phyloP scores from a whole-genome alignment of 2,888 invertebrate genomes.

The Parapristionchus giblindavisi region DNA sequence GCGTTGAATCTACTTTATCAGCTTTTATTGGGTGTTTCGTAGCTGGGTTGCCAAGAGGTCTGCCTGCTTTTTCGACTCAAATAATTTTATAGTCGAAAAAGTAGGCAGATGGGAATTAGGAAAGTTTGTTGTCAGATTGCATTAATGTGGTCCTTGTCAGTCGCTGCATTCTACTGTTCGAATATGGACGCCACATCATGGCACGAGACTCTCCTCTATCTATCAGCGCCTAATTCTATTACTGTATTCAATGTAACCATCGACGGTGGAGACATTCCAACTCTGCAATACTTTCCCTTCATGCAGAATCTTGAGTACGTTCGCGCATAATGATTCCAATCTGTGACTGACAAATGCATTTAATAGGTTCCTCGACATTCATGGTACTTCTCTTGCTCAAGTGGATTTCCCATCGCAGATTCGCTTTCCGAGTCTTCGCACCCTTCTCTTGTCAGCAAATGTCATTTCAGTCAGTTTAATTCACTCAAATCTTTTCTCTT shows the following conservation, averaged over 20 bases:
- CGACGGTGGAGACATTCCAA: slow-evolving; percentile 8
- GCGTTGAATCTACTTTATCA: too few species aligned
- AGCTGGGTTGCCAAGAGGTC: too few species aligned
- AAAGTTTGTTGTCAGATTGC: neutral
- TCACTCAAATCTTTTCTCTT: neutral
- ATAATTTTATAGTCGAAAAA: too few species aligned
- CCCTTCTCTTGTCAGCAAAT: slow-evolving; percentile 9
- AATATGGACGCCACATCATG: neutral
- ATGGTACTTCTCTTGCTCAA: slow-evolving; percentile 27
- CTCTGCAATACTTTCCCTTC: slow-evolving; percentile 29
- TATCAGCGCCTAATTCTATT: slow-evolving; percentile 32
- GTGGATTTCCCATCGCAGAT: slow-evolving; percentile 35
- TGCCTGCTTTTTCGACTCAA: too few species aligned
- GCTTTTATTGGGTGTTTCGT: too few species aligned
- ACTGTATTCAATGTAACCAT: slow-evolving; percentile 29
- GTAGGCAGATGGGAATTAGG: neutral
- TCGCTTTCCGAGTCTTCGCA: slow-evolving; percentile 34
- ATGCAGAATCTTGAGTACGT: slow-evolving; percentile 32
- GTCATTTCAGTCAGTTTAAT: slow-evolving; percentile 6
- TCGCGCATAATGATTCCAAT: too few species aligned
- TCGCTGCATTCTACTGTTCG: neutral
- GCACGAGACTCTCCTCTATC: slow-evolving; percentile 17
- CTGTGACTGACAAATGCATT: slow-evolving; percentile 22
- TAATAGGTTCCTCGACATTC: slow-evolving; percentile 33
- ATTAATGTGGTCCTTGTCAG: neutral